Evolutionary conservation across 2,797 vertebrate species (phyloP).

Genomic region (Mionectes olivaceus): DNA sequence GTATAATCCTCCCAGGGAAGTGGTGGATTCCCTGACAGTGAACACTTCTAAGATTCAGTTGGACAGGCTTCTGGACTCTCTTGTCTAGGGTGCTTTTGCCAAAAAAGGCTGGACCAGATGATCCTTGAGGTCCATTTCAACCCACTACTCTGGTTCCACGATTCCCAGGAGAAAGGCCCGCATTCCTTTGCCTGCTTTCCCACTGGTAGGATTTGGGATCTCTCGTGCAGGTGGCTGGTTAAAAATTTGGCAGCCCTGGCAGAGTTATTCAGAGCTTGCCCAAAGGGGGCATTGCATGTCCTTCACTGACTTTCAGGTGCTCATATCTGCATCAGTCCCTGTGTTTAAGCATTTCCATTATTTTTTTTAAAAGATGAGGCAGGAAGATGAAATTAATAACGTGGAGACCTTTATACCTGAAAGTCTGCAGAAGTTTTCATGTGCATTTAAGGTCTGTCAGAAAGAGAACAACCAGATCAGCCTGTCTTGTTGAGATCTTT

Average conservation of each 20-base stretch:
- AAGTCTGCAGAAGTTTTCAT: not conserved
- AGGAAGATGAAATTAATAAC: not conserved
- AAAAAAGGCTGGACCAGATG: not conserved
- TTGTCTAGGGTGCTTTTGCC: not conserved
- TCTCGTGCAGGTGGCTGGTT: not conserved
- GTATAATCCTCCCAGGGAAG: not conserved
- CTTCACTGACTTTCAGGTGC: not conserved
- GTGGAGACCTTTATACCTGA: not conserved
- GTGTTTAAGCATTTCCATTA: not conserved
- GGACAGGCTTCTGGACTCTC: not conserved
- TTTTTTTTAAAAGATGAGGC: not conserved
- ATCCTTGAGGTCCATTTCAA: not conserved
- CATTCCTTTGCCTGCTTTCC: not conserved
- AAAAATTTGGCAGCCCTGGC: not conserved
- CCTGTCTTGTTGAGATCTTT: not conserved
- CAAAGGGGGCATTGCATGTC: not conserved
- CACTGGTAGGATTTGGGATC: not conserved
- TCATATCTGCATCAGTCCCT: not conserved
- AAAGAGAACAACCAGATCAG: not conserved
- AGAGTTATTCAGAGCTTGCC: not conserved
- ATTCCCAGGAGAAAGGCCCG: not conserved
- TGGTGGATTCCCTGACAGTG: not conserved
- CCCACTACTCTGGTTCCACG: not conserved
- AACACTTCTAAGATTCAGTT: not conserved
- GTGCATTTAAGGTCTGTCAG: not conserved